phyloP scores from a whole-genome alignment of 2,888 invertebrate genomes.

The Platypus cylindrus region DNA sequence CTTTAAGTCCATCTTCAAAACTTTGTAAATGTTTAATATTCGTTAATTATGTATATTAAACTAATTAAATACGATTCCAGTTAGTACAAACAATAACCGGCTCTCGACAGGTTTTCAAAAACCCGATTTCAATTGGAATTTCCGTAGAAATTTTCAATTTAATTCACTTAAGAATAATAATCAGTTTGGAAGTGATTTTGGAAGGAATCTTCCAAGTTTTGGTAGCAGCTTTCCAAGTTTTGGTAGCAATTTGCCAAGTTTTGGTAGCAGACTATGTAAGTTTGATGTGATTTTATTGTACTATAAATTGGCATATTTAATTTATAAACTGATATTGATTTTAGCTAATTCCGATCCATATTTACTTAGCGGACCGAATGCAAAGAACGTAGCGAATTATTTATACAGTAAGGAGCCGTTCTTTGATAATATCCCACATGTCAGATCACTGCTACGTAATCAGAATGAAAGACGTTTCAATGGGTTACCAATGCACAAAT shows the following conservation, averaged over 20 bases:
- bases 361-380: slow-evolving; percentile 45
- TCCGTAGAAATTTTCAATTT: too few species aligned
- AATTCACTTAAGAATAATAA: too few species aligned
- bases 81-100: too few species aligned
- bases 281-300: too few species aligned
- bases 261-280: slow-evolving; percentile 34
- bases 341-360: slow-evolving; percentile 43
- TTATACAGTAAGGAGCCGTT: slow-evolving; percentile 45
- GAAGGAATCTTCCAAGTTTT: too few species aligned
- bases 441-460: slow-evolving; percentile 45
- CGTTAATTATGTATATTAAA: too few species aligned
- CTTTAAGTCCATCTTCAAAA: slow-evolving; percentile 1
- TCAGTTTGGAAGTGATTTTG: too few species aligned
- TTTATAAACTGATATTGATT: slow-evolving; percentile 2
- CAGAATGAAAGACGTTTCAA: slow-evolving; percentile 46
- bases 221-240: too few species aligned
- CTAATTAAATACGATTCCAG: too few species aligned
- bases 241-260: slow-evolving; percentile 35
- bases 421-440: slow-evolving; percentile 53
- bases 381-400: slow-evolving; percentile 41
- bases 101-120: too few species aligned
- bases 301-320: background rate
- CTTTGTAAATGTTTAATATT: too few species aligned
- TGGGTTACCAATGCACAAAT: slow-evolving; percentile 44
- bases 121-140: too few species aligned